Evolutionary conservation across 2,888 invertebrate genomes (phyloP).

Genomic region (Nemoura dubitans): DNA sequence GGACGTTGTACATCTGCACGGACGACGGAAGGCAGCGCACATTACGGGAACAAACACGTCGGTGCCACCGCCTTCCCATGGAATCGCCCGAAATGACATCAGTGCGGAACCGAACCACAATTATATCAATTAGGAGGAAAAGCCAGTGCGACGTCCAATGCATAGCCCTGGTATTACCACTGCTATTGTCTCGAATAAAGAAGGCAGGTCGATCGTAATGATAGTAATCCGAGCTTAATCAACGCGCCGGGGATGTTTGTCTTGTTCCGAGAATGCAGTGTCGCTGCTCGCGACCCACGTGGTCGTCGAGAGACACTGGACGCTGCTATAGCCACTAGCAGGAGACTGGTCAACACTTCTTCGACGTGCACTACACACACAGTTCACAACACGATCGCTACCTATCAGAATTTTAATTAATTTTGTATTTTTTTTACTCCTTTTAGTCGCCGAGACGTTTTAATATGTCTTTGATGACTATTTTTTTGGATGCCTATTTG

Average conservation of each 20-base stretch:
- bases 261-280: not conserved
- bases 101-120: slow-evolving; percentile 13
- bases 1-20: too few species aligned
- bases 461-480: slow-evolving; percentile 24
- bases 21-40: not conserved
- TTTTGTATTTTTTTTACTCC: slow-evolving; percentile 13
- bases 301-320: not conserved
- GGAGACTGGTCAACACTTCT: not conserved
- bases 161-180: not conserved
- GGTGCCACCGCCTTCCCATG: not conserved
- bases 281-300: not conserved
- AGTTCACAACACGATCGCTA: not conserved
- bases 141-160: slow-evolving; percentile 9
- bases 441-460: not conserved
- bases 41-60: not conserved
- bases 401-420: slow-evolving; percentile 14
- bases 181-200: slow-evolving; percentile 15
- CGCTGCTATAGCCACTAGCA: not conserved
- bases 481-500: slow-evolving; percentile 20
- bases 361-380: not conserved
- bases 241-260: slow-evolving; percentile 26
- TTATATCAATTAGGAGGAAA: slow-evolving; percentile 19
- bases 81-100: slow-evolving; percentile 9
- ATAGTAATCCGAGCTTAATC: slow-evolving; percentile 37
- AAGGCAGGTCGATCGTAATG: slow-evolving; percentile 20